These are phyloP conservation scores for Bombus turneri DNA, from an alignment of 1,140 invertebrate genomes.

Conservation along the genomic window DNA sequence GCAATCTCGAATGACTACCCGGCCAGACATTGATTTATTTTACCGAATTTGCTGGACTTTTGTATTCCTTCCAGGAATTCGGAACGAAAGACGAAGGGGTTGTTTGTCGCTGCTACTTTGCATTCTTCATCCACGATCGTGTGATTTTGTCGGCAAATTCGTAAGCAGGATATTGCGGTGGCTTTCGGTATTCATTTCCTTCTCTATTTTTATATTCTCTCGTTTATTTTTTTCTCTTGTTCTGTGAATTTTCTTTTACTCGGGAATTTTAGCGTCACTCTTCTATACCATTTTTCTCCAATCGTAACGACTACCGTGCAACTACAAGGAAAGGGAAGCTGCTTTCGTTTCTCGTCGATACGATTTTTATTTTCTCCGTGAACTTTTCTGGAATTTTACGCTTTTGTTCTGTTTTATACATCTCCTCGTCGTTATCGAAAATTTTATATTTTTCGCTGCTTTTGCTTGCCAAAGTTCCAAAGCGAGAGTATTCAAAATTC, in stretches of 20 bases:
- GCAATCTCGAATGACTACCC: neutral
- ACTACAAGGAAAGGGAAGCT: no score
- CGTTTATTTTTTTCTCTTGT: neutral
- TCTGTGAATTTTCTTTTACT: neutral
- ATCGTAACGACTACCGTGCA: no score
- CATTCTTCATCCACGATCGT: neutral
- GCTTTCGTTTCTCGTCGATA: no score
- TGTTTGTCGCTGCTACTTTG: neutral
- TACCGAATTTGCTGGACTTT: neutral
- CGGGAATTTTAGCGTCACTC: neutral
- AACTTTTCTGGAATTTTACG: neutral
- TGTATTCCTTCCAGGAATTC: neutral
- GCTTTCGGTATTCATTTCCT: neutral
- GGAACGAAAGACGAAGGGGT: neutral
- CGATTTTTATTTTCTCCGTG: neutral
- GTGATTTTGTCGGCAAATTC: neutral
- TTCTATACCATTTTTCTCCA: neutral
- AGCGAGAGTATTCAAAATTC: no score
- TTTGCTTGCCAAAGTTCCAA: neutral
- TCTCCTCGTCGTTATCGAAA: neutral
- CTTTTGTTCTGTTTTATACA: neutral
- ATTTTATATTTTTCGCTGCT: neutral
- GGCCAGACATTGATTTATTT: neutral
- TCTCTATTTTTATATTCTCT: neutral
- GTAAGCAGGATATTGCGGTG: neutral